A percentile compares a stretch with the other conserved stretches of the same genome.
phyloP scores from a whole-genome alignment of 2,888 invertebrate species.

The Pheosia tremula region DNA sequence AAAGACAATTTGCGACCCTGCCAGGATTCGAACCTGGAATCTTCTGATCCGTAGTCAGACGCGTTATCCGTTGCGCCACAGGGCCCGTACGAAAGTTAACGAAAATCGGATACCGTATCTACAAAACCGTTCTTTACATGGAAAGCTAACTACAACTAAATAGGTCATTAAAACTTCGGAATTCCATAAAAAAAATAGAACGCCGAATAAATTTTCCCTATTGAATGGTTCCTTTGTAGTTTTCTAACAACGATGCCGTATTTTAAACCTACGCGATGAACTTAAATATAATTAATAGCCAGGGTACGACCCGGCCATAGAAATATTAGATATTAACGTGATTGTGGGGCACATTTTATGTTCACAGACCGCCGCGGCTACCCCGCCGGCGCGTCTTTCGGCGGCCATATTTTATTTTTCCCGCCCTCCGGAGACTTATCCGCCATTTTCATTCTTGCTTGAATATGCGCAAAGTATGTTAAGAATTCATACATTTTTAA shows the following conservation, averaged over 20 bases:
- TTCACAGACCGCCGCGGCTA: conserved; percentile 22
- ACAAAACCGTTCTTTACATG: background rate
- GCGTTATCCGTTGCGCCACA: conserved; percentile 89
- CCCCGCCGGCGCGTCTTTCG: conserved; percentile 45
- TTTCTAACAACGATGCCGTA: conserved; percentile 17
- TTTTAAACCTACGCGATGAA: conserved; percentile 40
- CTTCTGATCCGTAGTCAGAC: conserved; percentile 90
- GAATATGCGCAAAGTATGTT: conserved; percentile 27
- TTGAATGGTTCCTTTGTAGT: conserved; percentile 15
- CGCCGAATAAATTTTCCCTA: conserved; percentile 8
- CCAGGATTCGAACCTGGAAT: conserved; percentile 88
- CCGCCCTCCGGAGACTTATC: conserved; percentile 58
- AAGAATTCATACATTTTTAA: background rate
- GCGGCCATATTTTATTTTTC: conserved; percentile 71
- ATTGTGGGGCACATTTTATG: conserved; percentile 30
- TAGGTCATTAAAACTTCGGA: no score
- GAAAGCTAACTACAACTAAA: background rate
- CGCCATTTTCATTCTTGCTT: conserved; percentile 64
- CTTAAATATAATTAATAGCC: conserved; percentile 41
- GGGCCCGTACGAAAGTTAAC: conserved; percentile 54
- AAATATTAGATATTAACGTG: conserved; percentile 30
- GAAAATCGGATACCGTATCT: conserved; percentile 39
- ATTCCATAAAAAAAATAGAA: background rate
- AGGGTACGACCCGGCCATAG: conserved; percentile 33
- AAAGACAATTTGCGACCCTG: conserved; percentile 71